phyloP scores from a whole-genome alignment of 1,140 invertebrate species.

The Bombus superbus region DNA sequence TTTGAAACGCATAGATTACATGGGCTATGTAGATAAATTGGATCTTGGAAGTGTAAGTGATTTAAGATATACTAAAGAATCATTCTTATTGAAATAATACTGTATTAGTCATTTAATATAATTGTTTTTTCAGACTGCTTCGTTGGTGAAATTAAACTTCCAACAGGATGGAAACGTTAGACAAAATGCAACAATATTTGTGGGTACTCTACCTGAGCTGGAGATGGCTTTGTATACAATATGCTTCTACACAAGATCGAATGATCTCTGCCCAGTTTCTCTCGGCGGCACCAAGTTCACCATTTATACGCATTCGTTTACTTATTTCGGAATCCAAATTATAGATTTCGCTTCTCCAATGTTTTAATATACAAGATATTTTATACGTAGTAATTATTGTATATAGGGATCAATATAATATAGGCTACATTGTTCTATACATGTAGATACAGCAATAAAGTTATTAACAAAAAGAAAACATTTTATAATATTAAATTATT shows the following conservation, averaged over 20 bases:
- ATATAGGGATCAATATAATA: not conserved
- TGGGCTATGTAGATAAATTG: constrained; percentile 89
- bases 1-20: constrained; percentile 87
- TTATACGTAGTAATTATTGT: not conserved
- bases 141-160: constrained; percentile 90
- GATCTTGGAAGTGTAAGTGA: constrained; percentile 84
- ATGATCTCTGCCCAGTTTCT: constrained; percentile 88
- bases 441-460: not conserved
- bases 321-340: constrained; percentile 88
- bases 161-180: constrained; percentile 89
- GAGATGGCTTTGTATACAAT: constrained; percentile 95
- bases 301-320: constrained; percentile 88
- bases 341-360: constrained; percentile 91
- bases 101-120: constrained; percentile 7
- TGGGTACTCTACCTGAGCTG: constrained; percentile 95
- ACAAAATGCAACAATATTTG: constrained; percentile 90
- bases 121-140: constrained; percentile 84
- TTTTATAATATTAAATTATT: not conserved
- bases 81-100: not conserved
- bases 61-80: not conserved
- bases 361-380: constrained; percentile 60
- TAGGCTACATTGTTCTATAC: not conserved
- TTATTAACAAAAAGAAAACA: not conserved
- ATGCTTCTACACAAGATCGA: constrained; percentile 89
- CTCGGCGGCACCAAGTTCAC: constrained; percentile 87